Percentiles rank a stretch among this genome's conserved stretches.
phyloP scores from a whole-genome alignment of 2,888 invertebrate genomes.

The Tiphia femorata region DNA sequence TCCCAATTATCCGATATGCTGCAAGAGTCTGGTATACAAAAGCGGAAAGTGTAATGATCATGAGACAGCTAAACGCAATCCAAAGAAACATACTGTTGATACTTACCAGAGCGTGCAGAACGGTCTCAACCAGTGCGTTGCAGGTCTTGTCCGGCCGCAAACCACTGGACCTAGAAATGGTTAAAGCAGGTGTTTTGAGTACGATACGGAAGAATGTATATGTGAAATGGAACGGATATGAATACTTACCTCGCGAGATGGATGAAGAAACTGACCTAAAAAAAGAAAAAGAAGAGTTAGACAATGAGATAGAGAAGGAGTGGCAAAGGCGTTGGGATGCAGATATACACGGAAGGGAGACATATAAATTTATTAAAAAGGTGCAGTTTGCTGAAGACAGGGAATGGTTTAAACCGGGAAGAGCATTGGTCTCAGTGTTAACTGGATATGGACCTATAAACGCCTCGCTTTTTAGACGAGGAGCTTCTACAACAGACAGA shows the following conservation, averaged over 20 bases:
- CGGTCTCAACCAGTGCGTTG: slow-evolving; percentile 4
- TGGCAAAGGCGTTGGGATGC: slow-evolving; percentile 3
- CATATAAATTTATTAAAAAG: slow-evolving; percentile 1
- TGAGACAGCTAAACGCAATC: slow-evolving; percentile 4
- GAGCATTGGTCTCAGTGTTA: neutral
- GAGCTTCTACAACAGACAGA: too few relatives aligned
- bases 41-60: neutral
- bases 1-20: slow-evolving; percentile 11
- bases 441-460: slow-evolving; percentile 1
- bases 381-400: neutral
- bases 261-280: too few relatives aligned
- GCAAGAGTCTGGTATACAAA: slow-evolving; percentile 5
- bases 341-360: neutral
- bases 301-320: neutral
- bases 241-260: neutral
- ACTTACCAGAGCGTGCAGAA: neutral
- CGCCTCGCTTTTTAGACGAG: neutral
- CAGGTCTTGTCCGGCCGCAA: neutral
- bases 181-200: neutral
- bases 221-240: neutral
- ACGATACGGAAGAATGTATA: neutral
- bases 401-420: neutral
- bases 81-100: slow-evolving; percentile 2
- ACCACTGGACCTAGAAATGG: slow-evolving; percentile 4
- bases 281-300: neutral